Conservation (phyloP, 2,888 invertebrate species). For the Frankliniella intonsa region DNA sequence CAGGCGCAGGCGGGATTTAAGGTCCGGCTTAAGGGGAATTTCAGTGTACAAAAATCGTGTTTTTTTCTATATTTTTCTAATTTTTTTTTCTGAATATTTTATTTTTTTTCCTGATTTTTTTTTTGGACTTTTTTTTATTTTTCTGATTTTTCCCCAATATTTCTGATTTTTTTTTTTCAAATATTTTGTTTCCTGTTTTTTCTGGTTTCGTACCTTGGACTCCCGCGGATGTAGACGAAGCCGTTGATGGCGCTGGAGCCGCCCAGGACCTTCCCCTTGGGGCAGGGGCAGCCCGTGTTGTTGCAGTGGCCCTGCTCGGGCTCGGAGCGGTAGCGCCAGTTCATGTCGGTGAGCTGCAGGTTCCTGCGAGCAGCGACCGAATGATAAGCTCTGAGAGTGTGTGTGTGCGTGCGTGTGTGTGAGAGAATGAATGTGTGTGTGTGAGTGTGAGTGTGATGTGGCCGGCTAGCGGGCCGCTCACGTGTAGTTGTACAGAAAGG, state of each 20-base stretch:
- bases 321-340: neutral
- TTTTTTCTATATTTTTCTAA: no score
- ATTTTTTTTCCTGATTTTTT: no score
- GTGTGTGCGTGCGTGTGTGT: neutral
- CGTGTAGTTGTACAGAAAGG: neutral
- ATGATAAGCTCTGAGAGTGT: no score
- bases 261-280: neutral
- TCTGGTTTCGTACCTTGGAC: no score
- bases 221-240: neutral
- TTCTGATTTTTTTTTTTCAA: no score
- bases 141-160: no score
- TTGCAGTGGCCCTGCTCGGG: neutral
- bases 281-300: neutral
- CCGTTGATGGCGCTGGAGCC: constrained; percentile 1
- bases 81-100: no score
- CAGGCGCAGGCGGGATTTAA: no score
- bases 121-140: no score
- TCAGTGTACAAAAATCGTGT: no score
- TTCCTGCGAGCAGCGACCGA: neutral
- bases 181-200: no score
- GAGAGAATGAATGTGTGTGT: neutral
- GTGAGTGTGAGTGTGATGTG: neutral
- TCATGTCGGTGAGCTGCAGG: neutral
- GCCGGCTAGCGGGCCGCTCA: neutral
- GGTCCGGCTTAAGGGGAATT: no score